phyloP scores from a whole-genome alignment of 2,888 invertebrate species.

The Euphydryas editha region DNA sequence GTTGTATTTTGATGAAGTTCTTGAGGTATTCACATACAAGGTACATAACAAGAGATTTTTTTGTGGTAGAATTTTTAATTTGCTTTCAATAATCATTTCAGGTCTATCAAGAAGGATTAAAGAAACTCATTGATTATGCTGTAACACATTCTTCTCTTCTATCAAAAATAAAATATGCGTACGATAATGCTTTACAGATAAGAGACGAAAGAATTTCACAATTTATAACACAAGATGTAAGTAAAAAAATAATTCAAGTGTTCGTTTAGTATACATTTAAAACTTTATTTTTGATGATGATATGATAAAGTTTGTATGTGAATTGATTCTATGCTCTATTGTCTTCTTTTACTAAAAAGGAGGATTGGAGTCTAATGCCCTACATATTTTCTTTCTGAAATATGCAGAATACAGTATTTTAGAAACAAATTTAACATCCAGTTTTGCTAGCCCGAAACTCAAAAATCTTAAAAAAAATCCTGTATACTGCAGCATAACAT shows the following conservation, averaged over 20 bases:
- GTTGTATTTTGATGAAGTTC: slow-evolving; percentile 59
- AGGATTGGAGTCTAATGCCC: too few relatives aligned
- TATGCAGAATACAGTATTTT: too few relatives aligned
- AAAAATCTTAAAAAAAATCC: too few relatives aligned
- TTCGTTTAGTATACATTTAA: background rate
- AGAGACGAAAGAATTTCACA: slow-evolving; percentile 70
- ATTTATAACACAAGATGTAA: slow-evolving; percentile 71
- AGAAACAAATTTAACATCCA: too few relatives aligned
- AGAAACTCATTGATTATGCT: slow-evolving; percentile 58
- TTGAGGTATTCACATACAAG: slow-evolving; percentile 54
- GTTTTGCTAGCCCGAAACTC: too few relatives aligned
- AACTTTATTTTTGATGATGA: background rate
- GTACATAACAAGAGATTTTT: too few relatives aligned
- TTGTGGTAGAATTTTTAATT: background rate
- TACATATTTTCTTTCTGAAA: too few relatives aligned
- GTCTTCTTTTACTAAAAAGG: too few relatives aligned
- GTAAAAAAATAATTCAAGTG: slow-evolving; percentile 38
- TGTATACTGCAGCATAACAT: too few relatives aligned
- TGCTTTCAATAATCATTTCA: slow-evolving; percentile 45
- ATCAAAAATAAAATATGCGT: slow-evolving; percentile 65
- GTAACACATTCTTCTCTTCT: slow-evolving; percentile 67
- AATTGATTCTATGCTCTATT: too few relatives aligned
- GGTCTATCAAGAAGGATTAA: slow-evolving; percentile 71
- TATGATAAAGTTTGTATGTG: too few relatives aligned
- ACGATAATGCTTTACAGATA: slow-evolving; percentile 65